Percentiles rank a stretch among this genome's conserved stretches.
These are phyloP conservation scores for Erebia epiphron DNA, from an alignment of 2,888 invertebrate genomes.

Conservation along the genomic window DNA sequence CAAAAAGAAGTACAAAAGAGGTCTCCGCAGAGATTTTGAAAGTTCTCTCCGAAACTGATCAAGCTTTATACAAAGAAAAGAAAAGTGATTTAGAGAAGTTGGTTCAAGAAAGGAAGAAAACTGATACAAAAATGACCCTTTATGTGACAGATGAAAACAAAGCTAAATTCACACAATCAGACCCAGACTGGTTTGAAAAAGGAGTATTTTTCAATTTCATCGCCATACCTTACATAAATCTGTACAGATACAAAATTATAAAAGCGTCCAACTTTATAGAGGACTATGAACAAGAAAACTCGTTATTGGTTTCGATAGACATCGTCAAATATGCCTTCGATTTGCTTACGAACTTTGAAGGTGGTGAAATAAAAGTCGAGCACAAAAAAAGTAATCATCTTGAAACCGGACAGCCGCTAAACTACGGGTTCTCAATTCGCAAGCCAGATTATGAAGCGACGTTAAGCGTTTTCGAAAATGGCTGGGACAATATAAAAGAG, in stretches of 20 bases:
- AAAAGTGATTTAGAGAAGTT: slow-evolving; percentile 15
- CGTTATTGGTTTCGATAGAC: slow-evolving; percentile 47
- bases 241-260: slow-evolving; percentile 36
- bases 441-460: slow-evolving; percentile 46
- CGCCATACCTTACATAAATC: slow-evolving; percentile 40
- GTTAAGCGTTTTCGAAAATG: slow-evolving; percentile 51
- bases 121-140: slow-evolving; percentile 6
- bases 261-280: slow-evolving; percentile 38
- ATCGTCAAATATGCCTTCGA: slow-evolving; percentile 54
- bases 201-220: slow-evolving; percentile 44
- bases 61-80: slow-evolving; percentile 9
- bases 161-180: slow-evolving; percentile 34
- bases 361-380: slow-evolving; percentile 17
- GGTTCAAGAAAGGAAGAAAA: neutral
- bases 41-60: slow-evolving; percentile 18
- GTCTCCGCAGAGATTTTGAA: slow-evolving; percentile 8
- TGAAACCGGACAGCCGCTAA: neutral
- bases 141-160: slow-evolving; percentile 33
- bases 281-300: slow-evolving; percentile 41
- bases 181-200: slow-evolving; percentile 49
- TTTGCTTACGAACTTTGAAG: slow-evolving; percentile 49
- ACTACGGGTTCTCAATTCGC: slow-evolving; percentile 25
- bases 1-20: neutral
- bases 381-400: neutral
- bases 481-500: slow-evolving; percentile 47